These are phyloP conservation scores for Tetramorium bicarinatum DNA, from an alignment of 2,888 invertebrate genomes.

Conservation along the genomic window DNA sequence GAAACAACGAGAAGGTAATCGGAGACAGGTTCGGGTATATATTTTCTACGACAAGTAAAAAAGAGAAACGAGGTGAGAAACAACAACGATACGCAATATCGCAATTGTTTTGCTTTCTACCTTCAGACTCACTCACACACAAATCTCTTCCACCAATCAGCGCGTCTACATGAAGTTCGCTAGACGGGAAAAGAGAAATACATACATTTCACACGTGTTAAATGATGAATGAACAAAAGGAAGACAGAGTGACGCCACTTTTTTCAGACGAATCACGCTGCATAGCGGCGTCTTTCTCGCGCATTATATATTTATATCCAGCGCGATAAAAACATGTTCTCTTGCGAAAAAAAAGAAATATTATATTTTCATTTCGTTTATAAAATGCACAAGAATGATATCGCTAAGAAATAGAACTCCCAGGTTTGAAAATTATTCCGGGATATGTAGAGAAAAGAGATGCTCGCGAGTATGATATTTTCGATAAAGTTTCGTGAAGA, in stretches of 20 bases:
- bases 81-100: slow-evolving; percentile 73
- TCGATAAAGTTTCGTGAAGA: slow-evolving; percentile 7
- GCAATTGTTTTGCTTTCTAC: slow-evolving; percentile 80
- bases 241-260: slow-evolving; percentile 22
- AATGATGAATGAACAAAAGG: slow-evolving; percentile 63
- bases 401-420: neutral
- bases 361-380: neutral
- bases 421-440: neutral
- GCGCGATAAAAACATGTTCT: slow-evolving; percentile 10
- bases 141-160: slow-evolving; percentile 85
- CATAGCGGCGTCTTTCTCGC: slow-evolving; percentile 20
- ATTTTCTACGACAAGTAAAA: slow-evolving; percentile 68
- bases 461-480: slow-evolving; percentile 2
- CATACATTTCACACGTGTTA: slow-evolving; percentile 82
- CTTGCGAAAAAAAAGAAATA: neutral
- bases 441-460: neutral
- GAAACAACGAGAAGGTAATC: slow-evolving; percentile 63
- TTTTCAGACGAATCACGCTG: slow-evolving; percentile 5
- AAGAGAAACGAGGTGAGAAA: slow-evolving; percentile 54
- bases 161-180: slow-evolving; percentile 85
- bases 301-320: slow-evolving; percentile 16
- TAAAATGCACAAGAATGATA: slow-evolving; percentile 1
- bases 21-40: slow-evolving; percentile 54
- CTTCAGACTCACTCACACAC: slow-evolving; percentile 86
- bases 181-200: slow-evolving; percentile 85